Percentiles rank a stretch among this genome's conserved stretches.
phyloP scores from a whole-genome alignment of 2,797 vertebrate species.

The Oryzias dopingdopingensis region DNA sequence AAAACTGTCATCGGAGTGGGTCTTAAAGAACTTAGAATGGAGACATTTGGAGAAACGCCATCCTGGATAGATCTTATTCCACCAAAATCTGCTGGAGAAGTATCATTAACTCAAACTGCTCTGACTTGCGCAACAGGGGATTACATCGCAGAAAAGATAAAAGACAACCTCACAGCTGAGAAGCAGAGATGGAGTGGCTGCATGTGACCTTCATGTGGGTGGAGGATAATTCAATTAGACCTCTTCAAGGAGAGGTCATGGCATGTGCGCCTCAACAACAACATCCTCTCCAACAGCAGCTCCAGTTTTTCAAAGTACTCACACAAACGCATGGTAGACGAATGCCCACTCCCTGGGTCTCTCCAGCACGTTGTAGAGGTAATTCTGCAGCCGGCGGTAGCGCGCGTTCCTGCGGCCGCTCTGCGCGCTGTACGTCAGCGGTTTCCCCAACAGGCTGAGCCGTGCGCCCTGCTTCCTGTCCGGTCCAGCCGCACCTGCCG shows the following conservation, averaged over 20 bases:
- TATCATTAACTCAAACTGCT: no score
- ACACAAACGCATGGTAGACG: slow-evolving; percentile 94
- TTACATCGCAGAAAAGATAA: no score
- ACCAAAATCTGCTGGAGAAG: no score
- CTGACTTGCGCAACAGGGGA: no score
- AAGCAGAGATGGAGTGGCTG: no score
- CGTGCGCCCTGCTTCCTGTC: slow-evolving; percentile 91
- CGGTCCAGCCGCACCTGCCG: slow-evolving; percentile 71
- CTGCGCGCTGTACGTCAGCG: slow-evolving; percentile 90
- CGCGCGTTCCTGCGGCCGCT: slow-evolving; percentile 93
- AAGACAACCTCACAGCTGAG: no score
- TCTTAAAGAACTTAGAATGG: no score
- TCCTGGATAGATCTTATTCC: no score
- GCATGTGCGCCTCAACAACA: slow-evolving; percentile 1
- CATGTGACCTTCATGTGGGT: background rate
- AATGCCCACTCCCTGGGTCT: slow-evolving; percentile 91
- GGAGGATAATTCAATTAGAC: background rate
- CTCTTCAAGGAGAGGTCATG: background rate
- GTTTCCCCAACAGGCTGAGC: slow-evolving; percentile 94
- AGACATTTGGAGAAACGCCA: no score
- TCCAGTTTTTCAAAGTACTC: slow-evolving; percentile 66
- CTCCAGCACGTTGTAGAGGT: slow-evolving; percentile 93
- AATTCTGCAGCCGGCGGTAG: slow-evolving; percentile 93
- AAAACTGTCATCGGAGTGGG: no score
- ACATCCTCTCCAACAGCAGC: no score